phyloP scores from a whole-genome alignment of 2,113 vertebrate genomes.

The Aphyosemion australe region DNA sequence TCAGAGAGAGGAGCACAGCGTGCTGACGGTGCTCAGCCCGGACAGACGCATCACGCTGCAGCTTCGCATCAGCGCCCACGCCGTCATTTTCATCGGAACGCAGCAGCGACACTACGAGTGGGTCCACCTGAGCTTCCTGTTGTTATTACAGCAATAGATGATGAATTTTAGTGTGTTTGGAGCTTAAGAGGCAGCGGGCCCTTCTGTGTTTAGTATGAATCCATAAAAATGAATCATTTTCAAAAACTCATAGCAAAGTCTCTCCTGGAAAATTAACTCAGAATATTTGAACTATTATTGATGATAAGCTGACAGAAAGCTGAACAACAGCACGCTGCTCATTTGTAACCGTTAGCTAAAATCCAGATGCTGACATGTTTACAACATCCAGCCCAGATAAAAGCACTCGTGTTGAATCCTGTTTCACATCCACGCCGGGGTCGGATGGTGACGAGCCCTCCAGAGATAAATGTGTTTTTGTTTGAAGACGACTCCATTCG shows the following conservation, averaged over 20 bases:
- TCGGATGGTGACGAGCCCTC: neutral
- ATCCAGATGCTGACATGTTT: slow-evolving; percentile 12
- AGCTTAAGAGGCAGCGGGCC: too few relatives aligned
- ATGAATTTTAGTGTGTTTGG: too few relatives aligned
- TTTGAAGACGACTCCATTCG: slow-evolving; percentile 18
- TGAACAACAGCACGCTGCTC: too few relatives aligned
- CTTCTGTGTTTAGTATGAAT: too few relatives aligned
- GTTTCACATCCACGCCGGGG: neutral
- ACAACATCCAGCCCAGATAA: slow-evolving; percentile 18
- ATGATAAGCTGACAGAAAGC: too few relatives aligned
- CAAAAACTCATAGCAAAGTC: too few relatives aligned
- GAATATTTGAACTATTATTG: too few relatives aligned
- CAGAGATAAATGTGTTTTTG: slow-evolving; percentile 16
- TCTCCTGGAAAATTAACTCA: too few relatives aligned
- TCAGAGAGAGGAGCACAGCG: slow-evolving; percentile 80
- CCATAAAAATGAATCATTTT: too few relatives aligned
- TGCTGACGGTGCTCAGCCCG: slow-evolving; percentile 82
- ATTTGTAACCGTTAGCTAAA: neutral
- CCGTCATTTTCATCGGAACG: slow-evolving; percentile 81
- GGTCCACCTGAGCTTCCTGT: slow-evolving; percentile 47
- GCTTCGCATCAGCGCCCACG: slow-evolving; percentile 77
- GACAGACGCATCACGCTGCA: slow-evolving; percentile 82
- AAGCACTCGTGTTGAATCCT: slow-evolving; percentile 10
- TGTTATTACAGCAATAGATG: too few relatives aligned
- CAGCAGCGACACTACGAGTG: slow-evolving; percentile 88